A percentile compares a stretch with the other conserved stretches of the same genome.
phyloP scores from a whole-genome alignment of 1,140 invertebrate species.

The Neodiprion pinetum region DNA sequence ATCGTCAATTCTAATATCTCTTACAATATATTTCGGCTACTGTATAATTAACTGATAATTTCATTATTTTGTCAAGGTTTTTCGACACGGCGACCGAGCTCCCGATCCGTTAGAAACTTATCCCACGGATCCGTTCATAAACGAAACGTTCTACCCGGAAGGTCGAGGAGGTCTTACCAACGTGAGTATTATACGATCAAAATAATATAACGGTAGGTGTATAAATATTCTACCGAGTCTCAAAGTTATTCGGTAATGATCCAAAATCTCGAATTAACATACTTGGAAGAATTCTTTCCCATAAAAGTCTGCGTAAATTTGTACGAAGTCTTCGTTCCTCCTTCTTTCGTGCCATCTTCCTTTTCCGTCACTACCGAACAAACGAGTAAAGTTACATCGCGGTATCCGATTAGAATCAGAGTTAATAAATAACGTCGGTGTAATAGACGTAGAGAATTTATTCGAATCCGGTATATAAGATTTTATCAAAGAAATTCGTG shows the following conservation, averaged over 20 bases:
- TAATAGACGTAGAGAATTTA: neutral
- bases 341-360: neutral
- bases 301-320: no score
- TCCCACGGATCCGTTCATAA: conserved; percentile 34
- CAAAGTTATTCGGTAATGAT: neutral
- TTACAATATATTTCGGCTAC: no score
- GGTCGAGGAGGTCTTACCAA: conserved; percentile 41
- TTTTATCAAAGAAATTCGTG: neutral
- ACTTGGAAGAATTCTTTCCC: neutral
- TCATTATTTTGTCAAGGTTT: conserved; percentile 29
- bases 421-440: neutral
- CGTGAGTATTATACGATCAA: conserved; percentile 30
- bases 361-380: no score
- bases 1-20: no score
- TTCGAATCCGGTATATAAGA: neutral
- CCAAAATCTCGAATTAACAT: neutral
- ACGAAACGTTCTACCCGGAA: conserved; percentile 38
- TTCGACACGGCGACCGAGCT: conserved; percentile 43
- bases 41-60: neutral
- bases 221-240: neutral
- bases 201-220: neutral
- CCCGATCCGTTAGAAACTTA: conserved; percentile 29
- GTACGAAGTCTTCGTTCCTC: neutral
- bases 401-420: neutral
- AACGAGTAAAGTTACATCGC: no score